A percentile compares a stretch with the other conserved stretches of the same genome.
Evolutionary conservation across 2,888 invertebrate species (phyloP).

Genomic region (Tigriopus californicus): DNA sequence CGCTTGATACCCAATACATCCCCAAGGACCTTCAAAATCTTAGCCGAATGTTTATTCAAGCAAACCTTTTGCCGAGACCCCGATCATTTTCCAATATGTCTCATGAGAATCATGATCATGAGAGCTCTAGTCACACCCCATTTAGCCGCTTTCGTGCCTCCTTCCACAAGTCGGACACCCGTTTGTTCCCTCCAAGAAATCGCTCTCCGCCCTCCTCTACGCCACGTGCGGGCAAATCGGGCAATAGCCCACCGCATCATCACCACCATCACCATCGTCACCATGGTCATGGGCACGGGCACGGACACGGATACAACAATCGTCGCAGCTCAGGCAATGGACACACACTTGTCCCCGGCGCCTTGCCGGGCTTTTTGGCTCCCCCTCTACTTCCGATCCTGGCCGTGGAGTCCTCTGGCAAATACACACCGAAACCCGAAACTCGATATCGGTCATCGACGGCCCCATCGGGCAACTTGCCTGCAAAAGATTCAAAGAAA

Average conservation of each 20-base stretch:
- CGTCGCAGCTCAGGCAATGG: too few species aligned
- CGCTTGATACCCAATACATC: conserved; percentile 19
- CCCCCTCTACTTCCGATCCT: too few species aligned
- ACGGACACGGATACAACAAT: too few species aligned
- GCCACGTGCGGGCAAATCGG: neutral
- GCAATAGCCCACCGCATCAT: neutral
- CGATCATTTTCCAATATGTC: neutral
- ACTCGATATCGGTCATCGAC: too few species aligned
- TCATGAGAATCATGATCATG: neutral
- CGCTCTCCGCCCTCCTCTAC: neutral
- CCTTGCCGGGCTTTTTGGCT: too few species aligned
- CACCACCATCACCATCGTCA: neutral
- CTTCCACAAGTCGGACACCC: conserved; percentile 20
- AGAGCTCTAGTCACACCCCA: too few species aligned
- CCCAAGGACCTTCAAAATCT: conserved; percentile 22
- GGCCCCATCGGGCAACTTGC: too few species aligned
- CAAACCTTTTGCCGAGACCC: neutral
- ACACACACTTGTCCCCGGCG: too few species aligned
- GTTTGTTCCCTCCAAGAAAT: too few species aligned
- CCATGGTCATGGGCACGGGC: neutral
- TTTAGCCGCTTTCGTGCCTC: conserved; percentile 19
- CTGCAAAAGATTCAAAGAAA: too few species aligned
- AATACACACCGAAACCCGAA: too few species aligned
- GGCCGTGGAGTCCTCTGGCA: too few species aligned
- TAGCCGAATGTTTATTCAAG: conserved; percentile 4